These are phyloP conservation scores for Stegodyphus mimosarum DNA, from an alignment of 1,140 invertebrate species.

Conservation along the genomic window DNA sequence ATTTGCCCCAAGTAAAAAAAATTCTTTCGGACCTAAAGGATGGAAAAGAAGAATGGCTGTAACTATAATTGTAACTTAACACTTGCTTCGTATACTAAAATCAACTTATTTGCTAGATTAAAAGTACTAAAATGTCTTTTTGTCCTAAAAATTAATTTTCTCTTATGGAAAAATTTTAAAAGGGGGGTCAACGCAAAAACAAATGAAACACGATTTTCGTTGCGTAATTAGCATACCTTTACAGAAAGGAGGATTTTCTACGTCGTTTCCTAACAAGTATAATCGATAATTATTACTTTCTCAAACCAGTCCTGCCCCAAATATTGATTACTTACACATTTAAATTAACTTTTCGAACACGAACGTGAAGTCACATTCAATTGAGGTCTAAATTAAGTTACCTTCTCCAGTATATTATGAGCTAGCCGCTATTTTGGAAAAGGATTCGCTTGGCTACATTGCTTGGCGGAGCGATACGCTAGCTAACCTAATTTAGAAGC, in stretches of 20 bases:
- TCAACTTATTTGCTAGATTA: too few relatives aligned
- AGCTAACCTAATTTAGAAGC: conserved; percentile 46
- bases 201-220: not conserved
- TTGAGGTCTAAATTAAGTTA: conserved; percentile 43
- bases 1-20: too few relatives aligned
- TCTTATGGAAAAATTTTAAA: too few relatives aligned
- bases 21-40: too few relatives aligned
- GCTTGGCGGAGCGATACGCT: conserved; percentile 40
- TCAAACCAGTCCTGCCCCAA: conserved; percentile 12
- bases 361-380: conserved; percentile 36
- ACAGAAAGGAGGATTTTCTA: not conserved
- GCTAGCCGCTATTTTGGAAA: conserved; percentile 10
- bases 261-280: not conserved
- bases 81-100: too few relatives aligned
- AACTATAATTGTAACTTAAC: too few relatives aligned
- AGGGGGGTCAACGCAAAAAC: too few relatives aligned
- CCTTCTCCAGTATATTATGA: conserved; percentile 29
- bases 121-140: too few relatives aligned
- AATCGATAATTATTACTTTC: conserved; percentile 50
- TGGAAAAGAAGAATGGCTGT: too few relatives aligned
- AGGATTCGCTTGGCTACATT: conserved; percentile 26
- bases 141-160: too few relatives aligned
- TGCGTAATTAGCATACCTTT: not conserved
- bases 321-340: conserved; percentile 52
- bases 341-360: conserved; percentile 49